A percentile compares a stretch with the other conserved stretches of the same genome.
These are phyloP conservation scores for Brachyptera putata DNA, from an alignment of 2,888 invertebrate species.

Conservation along the genomic window DNA sequence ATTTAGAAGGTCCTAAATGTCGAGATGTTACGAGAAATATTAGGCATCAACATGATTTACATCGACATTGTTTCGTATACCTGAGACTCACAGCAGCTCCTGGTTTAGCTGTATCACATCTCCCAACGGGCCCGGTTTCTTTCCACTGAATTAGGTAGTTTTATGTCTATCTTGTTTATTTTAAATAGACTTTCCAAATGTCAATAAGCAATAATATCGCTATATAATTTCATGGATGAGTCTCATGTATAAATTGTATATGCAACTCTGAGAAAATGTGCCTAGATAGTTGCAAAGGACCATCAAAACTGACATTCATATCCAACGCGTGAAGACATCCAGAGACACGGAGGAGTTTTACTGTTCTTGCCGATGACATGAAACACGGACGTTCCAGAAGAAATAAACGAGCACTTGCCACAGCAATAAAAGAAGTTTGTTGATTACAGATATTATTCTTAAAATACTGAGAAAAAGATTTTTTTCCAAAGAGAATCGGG, in stretches of 20 bases:
- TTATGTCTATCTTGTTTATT: slow-evolving; percentile 4
- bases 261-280: slow-evolving; percentile 7
- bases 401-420: slow-evolving; percentile 11
- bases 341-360: background rate
- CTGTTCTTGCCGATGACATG: background rate
- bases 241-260: slow-evolving; percentile 11
- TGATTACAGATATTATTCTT: slow-evolving; percentile 9
- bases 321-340: background rate
- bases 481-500: background rate
- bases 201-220: slow-evolving; percentile 4
- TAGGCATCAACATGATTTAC: background rate
- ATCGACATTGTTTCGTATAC: slow-evolving; percentile 9
- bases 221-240: background rate
- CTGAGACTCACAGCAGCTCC: slow-evolving; percentile 1
- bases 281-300: background rate
- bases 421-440: background rate
- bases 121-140: background rate
- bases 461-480: slow-evolving; percentile 11
- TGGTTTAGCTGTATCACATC: background rate
- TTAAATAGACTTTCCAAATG: background rate
- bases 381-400: slow-evolving; percentile 4
- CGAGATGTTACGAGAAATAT: slow-evolving; percentile 10
- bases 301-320: slow-evolving; percentile 8
- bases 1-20: background rate
- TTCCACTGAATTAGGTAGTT: slow-evolving; percentile 9